A percentile compares a stretch with the other conserved stretches of the same genome.
Conservation (phyloP, 2,113 vertebrate species). For the Zosterops lateralis region DNA sequence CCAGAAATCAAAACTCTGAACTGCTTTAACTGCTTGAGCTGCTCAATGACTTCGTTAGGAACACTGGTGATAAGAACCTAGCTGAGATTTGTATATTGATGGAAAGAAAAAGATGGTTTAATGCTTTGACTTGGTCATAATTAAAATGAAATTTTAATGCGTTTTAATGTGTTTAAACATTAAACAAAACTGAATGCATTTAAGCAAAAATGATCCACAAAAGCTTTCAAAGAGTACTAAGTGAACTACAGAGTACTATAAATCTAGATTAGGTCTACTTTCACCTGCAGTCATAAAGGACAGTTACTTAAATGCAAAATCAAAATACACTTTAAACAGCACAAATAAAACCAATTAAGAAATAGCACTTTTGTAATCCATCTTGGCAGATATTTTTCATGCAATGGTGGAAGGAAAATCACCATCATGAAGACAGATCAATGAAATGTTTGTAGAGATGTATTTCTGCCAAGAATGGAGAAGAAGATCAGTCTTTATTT, state of each 20-base stretch:
- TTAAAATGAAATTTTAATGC: conserved; percentile 38
- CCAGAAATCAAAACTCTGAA: conserved; percentile 4
- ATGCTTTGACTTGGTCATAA: background rate
- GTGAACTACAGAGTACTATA: background rate
- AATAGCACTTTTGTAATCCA: background rate
- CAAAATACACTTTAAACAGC: background rate
- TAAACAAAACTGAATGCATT: conserved; percentile 16
- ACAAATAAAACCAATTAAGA: background rate
- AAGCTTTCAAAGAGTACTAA: background rate
- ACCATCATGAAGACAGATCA: background rate
- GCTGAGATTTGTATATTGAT: background rate
- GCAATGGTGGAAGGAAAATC: background rate
- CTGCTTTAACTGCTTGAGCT: conserved; percentile 19
- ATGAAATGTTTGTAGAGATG: background rate
- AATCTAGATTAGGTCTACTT: background rate
- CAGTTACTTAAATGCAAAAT: background rate
- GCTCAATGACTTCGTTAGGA: background rate
- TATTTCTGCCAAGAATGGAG: background rate
- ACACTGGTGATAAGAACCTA: background rate
- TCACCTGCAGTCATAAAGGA: background rate
- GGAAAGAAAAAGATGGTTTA: conserved; percentile 4
- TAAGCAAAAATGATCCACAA: background rate
- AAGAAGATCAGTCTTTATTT: conserved; percentile 2
- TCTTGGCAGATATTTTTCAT: background rate
- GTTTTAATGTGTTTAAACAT: conserved; percentile 27